Base-by-base conservation (phyloP, 2,797 vertebrate genomes). In the Acrossocheilus wenchowensis region DNA sequence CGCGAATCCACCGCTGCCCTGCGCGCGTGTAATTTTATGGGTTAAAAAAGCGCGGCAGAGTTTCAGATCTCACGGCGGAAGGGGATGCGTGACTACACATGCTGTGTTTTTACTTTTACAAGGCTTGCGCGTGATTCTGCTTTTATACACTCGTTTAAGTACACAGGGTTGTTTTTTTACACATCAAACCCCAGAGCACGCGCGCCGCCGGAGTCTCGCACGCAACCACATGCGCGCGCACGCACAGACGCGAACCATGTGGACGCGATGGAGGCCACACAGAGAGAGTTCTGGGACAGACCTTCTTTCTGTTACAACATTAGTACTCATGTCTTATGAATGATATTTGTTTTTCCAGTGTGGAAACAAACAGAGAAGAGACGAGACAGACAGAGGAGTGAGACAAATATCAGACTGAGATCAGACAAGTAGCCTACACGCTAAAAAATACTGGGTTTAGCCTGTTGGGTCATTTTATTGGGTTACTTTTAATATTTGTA, bases 61-160 rank as follows among this genome's bases (percentile, higher is more conserved):
- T 84, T 92, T 88, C 75, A 77, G 85, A 89, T 90, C 82, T 50
- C 77, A 81, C 2, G 23, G 66, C 89, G 87, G 73, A 71, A n/a
- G 89, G 90, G 90, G 90, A 92, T 95, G 94, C 93, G 93, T 95
- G 94, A 95, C 94, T 91, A 92, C 91, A 92, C 87, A 81, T 89
- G 91, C 91, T 93, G 91, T 94, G 93, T 92, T 86, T 90, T 91
- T 91, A 93, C 92, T 94, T 94, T 95, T 93, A 95, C 92, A 93
- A 94, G 92, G 91, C 93, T 90, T 90, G 92, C 93, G 92, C 89
- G 83, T 93, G 93, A 93, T 93, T 93, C 91, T 89, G 39, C 92
- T 94, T 95, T 95, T 94, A 93, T 92, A 93, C 91, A 94, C 92
- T 86, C 88, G 85, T 90, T 92, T 93, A 88, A 87, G 93, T 91